A percentile compares a stretch with the other conserved stretches of the same genome.
Conservation (phyloP, 1,140 invertebrate genomes). For the Sesamia nonagrioides region DNA sequence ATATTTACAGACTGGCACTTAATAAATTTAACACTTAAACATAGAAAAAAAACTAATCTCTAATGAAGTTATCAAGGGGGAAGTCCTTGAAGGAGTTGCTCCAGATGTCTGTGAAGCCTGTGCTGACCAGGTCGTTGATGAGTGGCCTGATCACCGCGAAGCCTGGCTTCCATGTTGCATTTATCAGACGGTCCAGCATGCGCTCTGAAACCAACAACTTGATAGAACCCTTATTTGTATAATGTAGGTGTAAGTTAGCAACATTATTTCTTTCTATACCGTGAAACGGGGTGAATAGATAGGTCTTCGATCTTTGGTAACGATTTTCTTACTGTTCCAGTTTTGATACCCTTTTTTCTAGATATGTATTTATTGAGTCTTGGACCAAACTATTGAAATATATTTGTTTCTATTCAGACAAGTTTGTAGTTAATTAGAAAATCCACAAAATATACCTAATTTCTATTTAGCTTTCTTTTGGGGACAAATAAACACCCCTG, state of each 20-base stretch:
- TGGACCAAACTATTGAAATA: no score
- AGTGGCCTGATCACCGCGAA: slow-evolving; percentile 91
- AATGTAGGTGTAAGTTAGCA: background rate
- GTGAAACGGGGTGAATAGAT: no score
- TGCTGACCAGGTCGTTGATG: slow-evolving; percentile 94
- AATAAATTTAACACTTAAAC: slow-evolving; percentile 15
- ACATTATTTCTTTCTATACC: no score
- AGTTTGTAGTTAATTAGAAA: no score
- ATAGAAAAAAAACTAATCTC: slow-evolving; percentile 59
- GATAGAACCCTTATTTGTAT: background rate
- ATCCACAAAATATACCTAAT: no score
- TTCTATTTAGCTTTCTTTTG: no score
- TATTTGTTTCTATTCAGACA: no score
- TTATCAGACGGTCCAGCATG: slow-evolving; percentile 90
- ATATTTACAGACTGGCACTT: slow-evolving; percentile 41
- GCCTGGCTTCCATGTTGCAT: slow-evolving; percentile 92
- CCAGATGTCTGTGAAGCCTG: slow-evolving; percentile 94
- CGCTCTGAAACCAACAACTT: slow-evolving; percentile 86
- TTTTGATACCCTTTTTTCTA: no score
- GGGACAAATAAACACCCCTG: no score
- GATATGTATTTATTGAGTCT: no score
- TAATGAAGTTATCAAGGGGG: slow-evolving; percentile 89
- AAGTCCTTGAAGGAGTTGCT: slow-evolving; percentile 91
- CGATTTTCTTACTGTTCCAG: no score
- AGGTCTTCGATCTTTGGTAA: no score